Conservation (phyloP, 2,888 invertebrate species). For the Yponomeuta sedellus region DNA sequence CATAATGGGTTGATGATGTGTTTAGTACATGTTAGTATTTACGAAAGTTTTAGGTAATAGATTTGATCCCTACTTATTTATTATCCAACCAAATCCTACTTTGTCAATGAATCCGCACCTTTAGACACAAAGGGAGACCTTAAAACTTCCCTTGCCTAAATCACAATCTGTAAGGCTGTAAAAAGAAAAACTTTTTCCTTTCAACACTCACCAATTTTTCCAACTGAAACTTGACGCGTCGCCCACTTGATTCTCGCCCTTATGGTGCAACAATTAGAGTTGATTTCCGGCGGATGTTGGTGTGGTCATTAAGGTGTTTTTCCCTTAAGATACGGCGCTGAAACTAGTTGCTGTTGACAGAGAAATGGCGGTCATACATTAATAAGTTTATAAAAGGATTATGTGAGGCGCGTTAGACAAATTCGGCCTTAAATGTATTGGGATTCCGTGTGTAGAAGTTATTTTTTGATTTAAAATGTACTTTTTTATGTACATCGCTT, state of each 20-base stretch:
- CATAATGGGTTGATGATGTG: too few species aligned
- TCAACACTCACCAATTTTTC: neutral
- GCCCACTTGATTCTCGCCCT: neutral
- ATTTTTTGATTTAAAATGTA: too few species aligned
- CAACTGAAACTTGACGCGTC: neutral
- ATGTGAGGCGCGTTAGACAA: neutral
- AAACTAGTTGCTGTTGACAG: neutral
- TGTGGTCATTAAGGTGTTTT: neutral
- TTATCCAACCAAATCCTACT: too few species aligned
- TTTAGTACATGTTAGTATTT: too few species aligned
- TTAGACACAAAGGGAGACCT: neutral
- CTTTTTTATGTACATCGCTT: too few species aligned
- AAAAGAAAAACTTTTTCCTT: constrained; percentile 7
- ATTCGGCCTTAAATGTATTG: neutral
- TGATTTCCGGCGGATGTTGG: neutral
- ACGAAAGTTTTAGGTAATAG: too few species aligned
- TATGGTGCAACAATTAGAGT: neutral
- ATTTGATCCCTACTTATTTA: too few species aligned
- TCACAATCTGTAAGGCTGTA: constrained; percentile 12
- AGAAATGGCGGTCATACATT: neutral
- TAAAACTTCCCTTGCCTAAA: constrained; percentile 12
- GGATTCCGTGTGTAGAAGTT: too few species aligned
- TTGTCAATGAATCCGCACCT: neutral
- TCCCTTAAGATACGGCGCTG: neutral
- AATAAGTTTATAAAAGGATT: constrained; percentile 2